Evolutionary conservation across 2,113 vertebrate genomes (phyloP), one percentile per base, ranked within the genome.

Genomic region (Aphyosemion australe): DNA sequence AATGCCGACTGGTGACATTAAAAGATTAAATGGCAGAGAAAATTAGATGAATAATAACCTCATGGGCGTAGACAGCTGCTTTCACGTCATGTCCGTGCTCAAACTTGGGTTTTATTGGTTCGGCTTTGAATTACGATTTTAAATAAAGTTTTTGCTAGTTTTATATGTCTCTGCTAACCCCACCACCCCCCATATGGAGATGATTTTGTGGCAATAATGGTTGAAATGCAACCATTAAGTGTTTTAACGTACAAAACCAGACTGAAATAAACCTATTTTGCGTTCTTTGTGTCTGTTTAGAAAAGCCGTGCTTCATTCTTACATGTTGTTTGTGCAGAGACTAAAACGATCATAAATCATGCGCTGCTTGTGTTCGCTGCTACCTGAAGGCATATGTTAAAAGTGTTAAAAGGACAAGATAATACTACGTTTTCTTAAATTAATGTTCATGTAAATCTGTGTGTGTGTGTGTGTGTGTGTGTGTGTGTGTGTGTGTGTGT

Each of bases 351-450:
- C 10, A 42, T 53, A 32, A 49, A 19, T 18, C 50, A 32, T 54
- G 16, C 8, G 19, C 13, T 41, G 6, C 20, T 61, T 54, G 49
- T 50, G 26, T 60, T 26, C 3, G 4, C 47, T 52, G 52, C 18
- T n/a, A 54, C 49, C 31, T 2, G 31, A 63, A 54, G 43, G 71
- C 55, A 52, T 65, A 51, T 55, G 76, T 75, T 49, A 54, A 56
- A n/a, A 0, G 55, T 52, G 62, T 63, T 65, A 59, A 78, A 80
- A 74, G 54, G 57, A 48, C 20, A 74, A 19, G 12, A 69, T 31
- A 54, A 37, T 18, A 64, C 46, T 51, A 57, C 21, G 49, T 54
- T 16, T 4, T 12, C 59, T 16, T 14, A 37, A 26, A 54, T 26
- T 48, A 5, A 37, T 62, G 48, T 65, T 64, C 76, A 48, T 52